Conservation (phyloP, 2,888 invertebrate species). For the Rhagium mordax region DNA sequence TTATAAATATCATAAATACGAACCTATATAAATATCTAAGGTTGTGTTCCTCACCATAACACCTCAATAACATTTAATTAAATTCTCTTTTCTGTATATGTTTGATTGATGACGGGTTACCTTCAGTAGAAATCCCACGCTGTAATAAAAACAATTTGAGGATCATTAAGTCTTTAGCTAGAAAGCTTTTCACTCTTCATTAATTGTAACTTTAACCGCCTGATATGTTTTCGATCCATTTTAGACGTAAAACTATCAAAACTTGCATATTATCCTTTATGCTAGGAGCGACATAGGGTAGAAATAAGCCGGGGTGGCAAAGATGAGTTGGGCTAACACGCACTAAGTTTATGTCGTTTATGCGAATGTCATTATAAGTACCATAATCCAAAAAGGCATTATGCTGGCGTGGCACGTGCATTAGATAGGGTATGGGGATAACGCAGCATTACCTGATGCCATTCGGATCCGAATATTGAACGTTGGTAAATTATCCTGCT, state of each 20-base stretch:
- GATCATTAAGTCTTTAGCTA: conserved; percentile 8
- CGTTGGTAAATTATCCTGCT: conserved; percentile 19
- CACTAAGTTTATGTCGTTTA: conserved; percentile 40
- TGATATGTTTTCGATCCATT: conserved; percentile 21
- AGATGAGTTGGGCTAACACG: conserved; percentile 34
- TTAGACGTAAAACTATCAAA: neutral
- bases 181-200: neutral
- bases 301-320: neutral
- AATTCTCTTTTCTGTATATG: neutral
- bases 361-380: conserved; percentile 38
- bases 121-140: neutral
- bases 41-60: too few relatives aligned
- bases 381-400: conserved; percentile 46
- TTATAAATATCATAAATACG: too few relatives aligned
- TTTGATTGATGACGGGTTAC: neutral
- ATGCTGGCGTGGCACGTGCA: conserved; percentile 53
- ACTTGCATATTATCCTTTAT: neutral
- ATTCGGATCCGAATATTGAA: conserved; percentile 28
- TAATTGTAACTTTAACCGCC: conserved; percentile 10
- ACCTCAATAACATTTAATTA: neutral
- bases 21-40: too few relatives aligned
- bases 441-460: conserved; percentile 43
- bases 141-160: neutral
- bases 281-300: neutral
- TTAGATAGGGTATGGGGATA: conserved; percentile 47